These are phyloP conservation scores for Chrysomela aeneicollis DNA, from an alignment of 2,888 invertebrate genomes.

Conservation along the genomic window DNA sequence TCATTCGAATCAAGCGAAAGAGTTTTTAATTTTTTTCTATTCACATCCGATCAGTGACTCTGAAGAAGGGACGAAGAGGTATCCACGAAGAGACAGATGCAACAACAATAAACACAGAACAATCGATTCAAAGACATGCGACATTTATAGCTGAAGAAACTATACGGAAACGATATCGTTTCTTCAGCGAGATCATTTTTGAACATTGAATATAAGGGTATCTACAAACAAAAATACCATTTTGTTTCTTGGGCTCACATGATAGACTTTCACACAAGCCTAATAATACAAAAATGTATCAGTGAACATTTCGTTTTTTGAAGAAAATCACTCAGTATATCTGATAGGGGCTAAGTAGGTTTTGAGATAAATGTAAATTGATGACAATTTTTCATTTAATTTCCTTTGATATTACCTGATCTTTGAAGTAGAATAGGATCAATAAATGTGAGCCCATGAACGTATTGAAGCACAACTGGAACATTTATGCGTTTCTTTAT, in stretches of 20 bases:
- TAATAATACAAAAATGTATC: not conserved
- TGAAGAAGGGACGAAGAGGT: constrained; percentile 42
- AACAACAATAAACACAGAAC: constrained; percentile 61
- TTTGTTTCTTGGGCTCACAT: not conserved
- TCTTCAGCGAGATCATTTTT: not conserved
- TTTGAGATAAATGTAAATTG: constrained; percentile 1
- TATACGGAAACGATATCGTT: constrained; percentile 10
- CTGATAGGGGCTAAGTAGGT: too few relatives aligned
- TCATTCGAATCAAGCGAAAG: too few relatives aligned
- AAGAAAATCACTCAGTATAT: too few relatives aligned
- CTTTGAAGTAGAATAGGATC: not conserved
- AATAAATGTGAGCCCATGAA: constrained; percentile 12
- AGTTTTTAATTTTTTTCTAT: not conserved
- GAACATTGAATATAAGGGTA: not conserved
- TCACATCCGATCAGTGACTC: constrained; percentile 2
- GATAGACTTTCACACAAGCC: not conserved
- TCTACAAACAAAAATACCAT: not conserved
- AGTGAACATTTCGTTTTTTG: too few relatives aligned
- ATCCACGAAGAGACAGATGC: constrained; percentile 56
- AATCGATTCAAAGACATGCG: constrained; percentile 59
- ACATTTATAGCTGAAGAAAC: constrained; percentile 53
- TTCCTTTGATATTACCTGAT: not conserved
- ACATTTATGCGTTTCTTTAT: constrained; percentile 27
- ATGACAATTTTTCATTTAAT: not conserved
- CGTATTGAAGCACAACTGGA: constrained; percentile 27